phyloP scores from a whole-genome alignment of 2,113 vertebrate species.

The Megaceryle maxima region DNA sequence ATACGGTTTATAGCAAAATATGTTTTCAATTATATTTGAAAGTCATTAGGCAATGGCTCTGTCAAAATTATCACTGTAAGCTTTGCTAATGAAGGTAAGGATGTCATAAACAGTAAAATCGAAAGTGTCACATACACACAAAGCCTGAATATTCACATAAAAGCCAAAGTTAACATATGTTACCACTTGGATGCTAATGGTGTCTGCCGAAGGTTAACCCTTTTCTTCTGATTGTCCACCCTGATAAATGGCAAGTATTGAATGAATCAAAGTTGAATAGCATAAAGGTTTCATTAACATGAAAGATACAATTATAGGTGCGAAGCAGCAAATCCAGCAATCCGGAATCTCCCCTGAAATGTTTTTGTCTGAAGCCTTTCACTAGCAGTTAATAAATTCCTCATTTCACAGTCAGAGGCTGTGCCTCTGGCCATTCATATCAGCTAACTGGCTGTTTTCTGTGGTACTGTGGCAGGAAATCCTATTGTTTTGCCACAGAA shows the following conservation, averaged over 20 bases:
- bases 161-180: not conserved
- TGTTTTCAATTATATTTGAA: conserved; percentile 75
- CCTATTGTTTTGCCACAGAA: not conserved
- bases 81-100: conserved; percentile 3
- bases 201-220: not conserved
- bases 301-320: not conserved
- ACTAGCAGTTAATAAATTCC: not conserved
- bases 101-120: not conserved
- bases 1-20: conserved; percentile 71
- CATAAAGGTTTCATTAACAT: not conserved
- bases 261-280: not conserved
- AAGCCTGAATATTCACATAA: not conserved
- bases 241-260: not conserved
- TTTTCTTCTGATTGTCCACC: not conserved
- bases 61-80: conserved; percentile 28
- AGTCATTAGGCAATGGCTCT: conserved; percentile 63
- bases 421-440: not conserved
- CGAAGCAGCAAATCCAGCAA: not conserved
- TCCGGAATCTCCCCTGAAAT: not conserved
- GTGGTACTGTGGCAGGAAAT: not conserved
- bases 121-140: not conserved
- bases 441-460: not conserved
- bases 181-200: not conserved
- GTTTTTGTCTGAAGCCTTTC: not conserved
- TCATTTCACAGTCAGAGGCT: not conserved